These are phyloP conservation scores for Cynopterus sphinx DNA, from an alignment of 2,797 vertebrate genomes.

Conservation along the genomic window DNA sequence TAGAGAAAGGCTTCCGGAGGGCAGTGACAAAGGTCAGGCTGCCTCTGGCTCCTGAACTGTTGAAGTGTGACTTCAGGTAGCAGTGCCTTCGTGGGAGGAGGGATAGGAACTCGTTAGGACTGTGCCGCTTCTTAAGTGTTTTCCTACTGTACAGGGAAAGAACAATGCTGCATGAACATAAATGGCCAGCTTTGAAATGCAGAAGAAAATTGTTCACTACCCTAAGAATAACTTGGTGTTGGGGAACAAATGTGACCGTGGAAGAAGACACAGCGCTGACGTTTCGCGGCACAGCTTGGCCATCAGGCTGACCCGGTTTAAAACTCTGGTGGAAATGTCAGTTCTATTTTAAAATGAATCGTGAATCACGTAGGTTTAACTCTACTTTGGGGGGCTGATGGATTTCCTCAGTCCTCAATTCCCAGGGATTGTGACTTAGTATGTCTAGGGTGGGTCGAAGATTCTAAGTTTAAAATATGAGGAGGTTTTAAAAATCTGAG, in stretches of 20 bases:
- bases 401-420: background rate
- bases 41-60: background rate
- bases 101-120: background rate
- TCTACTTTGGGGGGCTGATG: background rate
- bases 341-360: constrained; percentile 20
- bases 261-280: background rate
- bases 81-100: fast-evolving
- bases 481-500: background rate
- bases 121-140: background rate
- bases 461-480: background rate
- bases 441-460: background rate
- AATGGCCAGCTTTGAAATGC: background rate
- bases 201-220: background rate
- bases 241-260: background rate
- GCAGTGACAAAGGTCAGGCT: background rate
- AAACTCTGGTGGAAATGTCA: background rate
- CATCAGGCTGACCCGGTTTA: background rate
- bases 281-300: background rate
- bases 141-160: background rate
- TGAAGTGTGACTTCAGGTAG: background rate
- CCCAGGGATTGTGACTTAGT: background rate
- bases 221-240: background rate
- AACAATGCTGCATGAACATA: background rate
- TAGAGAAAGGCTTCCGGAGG: background rate
- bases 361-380: background rate